These are phyloP conservation scores for Halcyon malimbica DNA, from an alignment of 2,113 vertebrate species.

Conservation along the genomic window DNA sequence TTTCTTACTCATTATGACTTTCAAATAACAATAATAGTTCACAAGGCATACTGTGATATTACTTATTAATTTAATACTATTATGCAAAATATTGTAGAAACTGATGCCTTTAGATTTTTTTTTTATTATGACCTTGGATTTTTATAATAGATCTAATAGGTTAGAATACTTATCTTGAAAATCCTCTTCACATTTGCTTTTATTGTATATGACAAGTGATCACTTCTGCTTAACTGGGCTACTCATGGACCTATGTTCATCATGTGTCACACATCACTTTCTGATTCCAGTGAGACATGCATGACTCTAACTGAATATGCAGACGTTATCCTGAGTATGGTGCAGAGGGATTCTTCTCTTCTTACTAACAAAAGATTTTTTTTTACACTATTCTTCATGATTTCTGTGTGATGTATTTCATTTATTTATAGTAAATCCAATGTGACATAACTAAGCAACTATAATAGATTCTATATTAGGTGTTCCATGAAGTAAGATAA, in stretches of 20 bases:
- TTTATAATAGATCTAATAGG: background rate
- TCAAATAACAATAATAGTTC: background rate
- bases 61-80: background rate
- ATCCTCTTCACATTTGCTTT: background rate
- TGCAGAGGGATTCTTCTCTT: background rate
- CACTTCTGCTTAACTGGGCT: background rate
- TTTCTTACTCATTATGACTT: background rate
- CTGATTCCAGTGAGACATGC: background rate
- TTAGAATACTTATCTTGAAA: background rate
- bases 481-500: background rate
- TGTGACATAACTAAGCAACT: background rate
- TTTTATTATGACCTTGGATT: background rate
- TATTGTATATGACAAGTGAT: background rate
- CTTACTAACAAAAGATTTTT: background rate
- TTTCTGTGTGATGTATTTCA: background rate
- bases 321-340: background rate
- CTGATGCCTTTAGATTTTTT: background rate
- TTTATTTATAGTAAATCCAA: background rate
- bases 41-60: background rate
- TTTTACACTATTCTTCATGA: background rate
- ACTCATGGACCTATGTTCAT: background rate
- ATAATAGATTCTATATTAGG: background rate
- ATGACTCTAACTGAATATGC: background rate
- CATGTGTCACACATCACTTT: background rate
- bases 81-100: background rate